Evolutionary conservation across 2,888 invertebrate genomes (phyloP), one percentile per base, ranked within the genome.

Genomic region (Mesorhabditis sp.): DNA sequence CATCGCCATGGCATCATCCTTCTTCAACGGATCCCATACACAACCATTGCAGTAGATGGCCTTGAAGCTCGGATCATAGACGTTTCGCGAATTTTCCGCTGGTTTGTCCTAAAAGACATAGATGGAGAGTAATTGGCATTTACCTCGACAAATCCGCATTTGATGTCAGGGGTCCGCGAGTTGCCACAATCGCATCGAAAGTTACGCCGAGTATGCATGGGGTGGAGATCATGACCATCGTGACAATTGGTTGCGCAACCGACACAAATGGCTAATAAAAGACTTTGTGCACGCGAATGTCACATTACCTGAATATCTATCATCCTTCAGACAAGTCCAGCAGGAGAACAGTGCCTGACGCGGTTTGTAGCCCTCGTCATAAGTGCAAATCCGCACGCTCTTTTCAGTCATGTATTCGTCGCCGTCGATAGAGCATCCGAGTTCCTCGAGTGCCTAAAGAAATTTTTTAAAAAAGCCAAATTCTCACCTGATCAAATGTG

Each of bases 321-420:
- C 62, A 58, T 10, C 64, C 63, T 7, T 42, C 43, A 45, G 90
- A 86, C 98, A 98, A 0, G 96, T 96, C 69, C 91, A 87, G 85
- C 98, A 98, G 0, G 95, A 91, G 87, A 96, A 98, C 28, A 98
- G 86, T 0, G 97, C 94, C 88, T 98, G 97, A 0, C 97, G 90
- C 74, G 91, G 91, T 67, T 94, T 90, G 85, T 94, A 93, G 4
- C 95, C 95, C 93, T 95, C 58, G n/a, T 10, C 10, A n/a, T 50
- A 50, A 50, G 58, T 50, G 58, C 58, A 50, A n/a, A 50, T 50
- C 58, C n/a, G 7, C 58, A n/a, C n/a, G 58, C n/a, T 50, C n/a
- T 50, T 50, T n/a, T 50, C 58, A n/a, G 58, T 50, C 58, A 50
- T 50, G 58, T 13, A 50, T 50, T 50, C 58, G n/a, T 50, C 58